These are phyloP conservation scores for Leucophenga varia DNA, from an alignment of 1,140 invertebrate genomes.

Conservation along the genomic window DNA sequence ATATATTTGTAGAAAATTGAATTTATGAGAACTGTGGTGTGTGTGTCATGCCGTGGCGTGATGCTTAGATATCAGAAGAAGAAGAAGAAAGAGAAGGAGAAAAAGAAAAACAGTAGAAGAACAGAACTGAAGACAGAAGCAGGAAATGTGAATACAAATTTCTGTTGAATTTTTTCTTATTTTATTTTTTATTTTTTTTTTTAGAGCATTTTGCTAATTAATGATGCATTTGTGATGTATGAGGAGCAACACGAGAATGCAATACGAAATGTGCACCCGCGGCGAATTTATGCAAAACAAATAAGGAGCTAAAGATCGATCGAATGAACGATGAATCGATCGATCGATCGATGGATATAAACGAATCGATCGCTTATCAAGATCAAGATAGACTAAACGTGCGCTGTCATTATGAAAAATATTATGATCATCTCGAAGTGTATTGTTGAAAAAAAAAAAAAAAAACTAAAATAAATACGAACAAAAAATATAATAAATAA, in stretches of 20 bases:
- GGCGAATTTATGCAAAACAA: slow-evolving; percentile 34
- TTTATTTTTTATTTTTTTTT: too few relatives aligned
- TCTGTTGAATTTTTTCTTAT: too few relatives aligned
- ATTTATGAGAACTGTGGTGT: too few relatives aligned
- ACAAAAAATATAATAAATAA: too few relatives aligned
- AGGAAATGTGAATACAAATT: too few relatives aligned
- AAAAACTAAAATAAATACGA: slow-evolving; percentile 18
- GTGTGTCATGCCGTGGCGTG: background rate
- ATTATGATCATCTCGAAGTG: background rate
- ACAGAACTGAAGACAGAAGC: slow-evolving; percentile 1
- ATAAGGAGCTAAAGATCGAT: too few relatives aligned
- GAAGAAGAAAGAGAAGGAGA: background rate
- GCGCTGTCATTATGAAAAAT: background rate
- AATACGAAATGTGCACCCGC: slow-evolving; percentile 23
- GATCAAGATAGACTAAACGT: background rate
- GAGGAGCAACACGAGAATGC: too few relatives aligned
- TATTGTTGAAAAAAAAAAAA: slow-evolving; percentile 17
- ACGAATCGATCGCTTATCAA: background rate
- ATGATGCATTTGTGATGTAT: too few relatives aligned
- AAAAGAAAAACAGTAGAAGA: background rate
- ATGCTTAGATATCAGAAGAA: background rate
- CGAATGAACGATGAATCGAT: too few relatives aligned
- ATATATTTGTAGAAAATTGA: too few relatives aligned
- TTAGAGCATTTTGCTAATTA: too few relatives aligned
- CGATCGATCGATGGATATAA: too few relatives aligned